Evolutionary conservation across 2,113 vertebrate species (phyloP).

Genomic region (Aegypius monachus): DNA sequence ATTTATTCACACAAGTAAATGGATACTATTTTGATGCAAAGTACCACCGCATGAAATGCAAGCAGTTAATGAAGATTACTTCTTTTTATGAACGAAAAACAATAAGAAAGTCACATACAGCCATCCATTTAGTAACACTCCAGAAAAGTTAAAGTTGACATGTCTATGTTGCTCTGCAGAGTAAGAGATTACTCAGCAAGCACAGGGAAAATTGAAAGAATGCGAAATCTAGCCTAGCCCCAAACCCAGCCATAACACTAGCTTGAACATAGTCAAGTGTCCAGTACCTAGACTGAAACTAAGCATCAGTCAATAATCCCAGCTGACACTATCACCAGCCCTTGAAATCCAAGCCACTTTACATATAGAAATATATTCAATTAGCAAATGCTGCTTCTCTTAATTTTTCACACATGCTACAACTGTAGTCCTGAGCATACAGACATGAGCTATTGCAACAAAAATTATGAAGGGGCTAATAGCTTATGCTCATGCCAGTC

Average conservation of each 20-base stretch:
- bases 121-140: not conserved
- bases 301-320: not conserved
- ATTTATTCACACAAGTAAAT: not conserved
- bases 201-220: not conserved
- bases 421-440: not conserved
- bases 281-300: not conserved
- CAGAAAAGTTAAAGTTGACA: not conserved
- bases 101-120: not conserved
- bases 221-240: not conserved
- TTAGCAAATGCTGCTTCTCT: not conserved
- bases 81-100: not conserved
- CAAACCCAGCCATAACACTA: not conserved
- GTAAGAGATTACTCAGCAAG: not conserved
- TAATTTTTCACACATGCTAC: not conserved
- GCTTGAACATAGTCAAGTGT: not conserved
- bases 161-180: not conserved
- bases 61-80: not conserved
- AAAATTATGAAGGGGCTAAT: not conserved
- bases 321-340: not conserved
- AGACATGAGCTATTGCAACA: not conserved
- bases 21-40: not conserved
- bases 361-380: not conserved
- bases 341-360: not conserved
- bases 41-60: not conserved
- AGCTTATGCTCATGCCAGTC: not conserved